A percentile compares a stretch with the other conserved stretches of the same genome.
These are phyloP conservation scores for Porites divaricata DNA, from an alignment of 92 coral and sea anemone species.

Conservation along the genomic window DNA sequence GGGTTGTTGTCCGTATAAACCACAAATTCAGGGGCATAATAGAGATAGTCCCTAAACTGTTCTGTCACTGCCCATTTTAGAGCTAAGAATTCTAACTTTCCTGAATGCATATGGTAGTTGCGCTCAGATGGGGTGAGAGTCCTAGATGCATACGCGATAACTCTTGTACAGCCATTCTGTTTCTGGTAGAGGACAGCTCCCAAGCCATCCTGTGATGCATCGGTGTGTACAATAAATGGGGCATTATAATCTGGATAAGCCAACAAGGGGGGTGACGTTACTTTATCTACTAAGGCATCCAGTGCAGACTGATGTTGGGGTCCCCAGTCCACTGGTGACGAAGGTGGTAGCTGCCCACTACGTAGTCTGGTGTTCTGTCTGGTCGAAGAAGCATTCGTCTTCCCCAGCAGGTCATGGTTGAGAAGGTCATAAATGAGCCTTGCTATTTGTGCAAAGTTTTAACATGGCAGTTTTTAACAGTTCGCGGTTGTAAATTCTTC, in stretches of 20 bases:
- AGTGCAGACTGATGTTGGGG: not conserved
- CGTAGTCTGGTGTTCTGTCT: not conserved
- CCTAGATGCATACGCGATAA: slow-evolving; percentile 49
- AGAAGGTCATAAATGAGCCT: slow-evolving; percentile 57
- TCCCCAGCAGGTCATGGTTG: not conserved
- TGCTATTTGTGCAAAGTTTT: slow-evolving; percentile 24
- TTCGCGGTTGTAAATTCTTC: slow-evolving; percentile 27
- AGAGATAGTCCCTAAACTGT: slow-evolving; percentile 50
- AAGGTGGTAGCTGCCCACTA: slow-evolving; percentile 11
- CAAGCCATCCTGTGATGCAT: slow-evolving; percentile 55
- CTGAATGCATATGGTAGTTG: slow-evolving; percentile 50
- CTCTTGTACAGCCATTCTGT: slow-evolving; percentile 33
- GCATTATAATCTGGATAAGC: slow-evolving; percentile 39
- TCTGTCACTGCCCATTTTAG: slow-evolving; percentile 56
- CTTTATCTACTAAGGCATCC: not conserved
- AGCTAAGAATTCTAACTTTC: slow-evolving; percentile 50
- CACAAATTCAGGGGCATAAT: slow-evolving; percentile 42
- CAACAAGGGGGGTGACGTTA: slow-evolving; percentile 38
- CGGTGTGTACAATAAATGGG: slow-evolving; percentile 46
- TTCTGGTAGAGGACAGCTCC: slow-evolving; percentile 43
- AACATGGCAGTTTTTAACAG: slow-evolving; percentile 32
- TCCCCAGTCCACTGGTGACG: slow-evolving; percentile 10
- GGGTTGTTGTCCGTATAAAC: slow-evolving; percentile 39
- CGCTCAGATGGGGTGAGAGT: slow-evolving; percentile 43
- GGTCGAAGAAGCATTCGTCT: slow-evolving; percentile 5